Conservation (phyloP, 2,113 vertebrate species). For the Pteropus alecto region DNA sequence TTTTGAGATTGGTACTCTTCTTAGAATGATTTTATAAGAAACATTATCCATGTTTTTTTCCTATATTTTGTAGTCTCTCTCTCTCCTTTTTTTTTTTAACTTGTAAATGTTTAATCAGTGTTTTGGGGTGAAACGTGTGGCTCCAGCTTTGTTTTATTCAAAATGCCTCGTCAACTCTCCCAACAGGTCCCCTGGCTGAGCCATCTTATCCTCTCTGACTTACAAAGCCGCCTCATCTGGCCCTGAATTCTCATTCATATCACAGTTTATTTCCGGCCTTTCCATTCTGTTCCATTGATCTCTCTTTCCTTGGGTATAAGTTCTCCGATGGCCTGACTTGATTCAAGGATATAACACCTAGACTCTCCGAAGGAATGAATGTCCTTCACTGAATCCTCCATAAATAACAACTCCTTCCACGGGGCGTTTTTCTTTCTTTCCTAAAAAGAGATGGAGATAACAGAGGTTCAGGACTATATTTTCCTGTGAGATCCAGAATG, state of each 20-base stretch:
- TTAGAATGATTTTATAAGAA: neutral
- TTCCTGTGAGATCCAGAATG: neutral
- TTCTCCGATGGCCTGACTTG: constrained; percentile 1
- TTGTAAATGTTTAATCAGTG: neutral
- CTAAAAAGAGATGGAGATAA: neutral
- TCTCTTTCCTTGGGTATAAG: neutral
- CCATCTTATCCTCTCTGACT: neutral
- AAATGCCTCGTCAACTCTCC: neutral
- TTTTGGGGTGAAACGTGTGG: rapidly evolving
- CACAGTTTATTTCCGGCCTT: neutral
- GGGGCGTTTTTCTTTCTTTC: constrained; percentile 7
- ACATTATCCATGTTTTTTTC: neutral
- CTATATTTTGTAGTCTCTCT: neutral
- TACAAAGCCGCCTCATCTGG: neutral
- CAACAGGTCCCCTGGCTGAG: neutral
- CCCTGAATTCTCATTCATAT: neutral
- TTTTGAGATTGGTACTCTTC: neutral
- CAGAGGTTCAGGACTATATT: neutral
- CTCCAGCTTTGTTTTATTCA: neutral
- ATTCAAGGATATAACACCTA: constrained; percentile 40
- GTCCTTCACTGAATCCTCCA: neutral
- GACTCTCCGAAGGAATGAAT: neutral
- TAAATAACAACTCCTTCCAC: constrained; percentile 3
- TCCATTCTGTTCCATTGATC: neutral
- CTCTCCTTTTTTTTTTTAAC: neutral